phyloP scores from a whole-genome alignment of 2,888 invertebrate genomes.

The Homarus gammarus region DNA sequence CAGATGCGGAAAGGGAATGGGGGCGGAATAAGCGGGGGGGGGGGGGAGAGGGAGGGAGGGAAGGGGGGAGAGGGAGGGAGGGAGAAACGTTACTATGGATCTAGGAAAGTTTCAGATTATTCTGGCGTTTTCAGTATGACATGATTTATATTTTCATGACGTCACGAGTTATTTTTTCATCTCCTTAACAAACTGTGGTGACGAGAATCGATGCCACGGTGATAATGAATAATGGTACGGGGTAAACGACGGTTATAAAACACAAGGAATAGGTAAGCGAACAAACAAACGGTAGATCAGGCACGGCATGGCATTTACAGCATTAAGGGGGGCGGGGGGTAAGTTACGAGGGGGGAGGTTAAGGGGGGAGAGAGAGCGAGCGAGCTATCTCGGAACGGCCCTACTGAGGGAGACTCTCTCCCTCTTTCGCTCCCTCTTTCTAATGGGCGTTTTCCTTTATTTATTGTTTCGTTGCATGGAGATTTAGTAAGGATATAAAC shows the following conservation, averaged over 20 bases:
- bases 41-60: constrained; percentile 42
- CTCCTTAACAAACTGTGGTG: background rate
- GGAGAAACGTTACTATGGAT: constrained; percentile 54
- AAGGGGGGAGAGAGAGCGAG: constrained; percentile 44
- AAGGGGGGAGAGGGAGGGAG: background rate
- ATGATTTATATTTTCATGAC: background rate
- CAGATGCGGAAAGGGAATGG: constrained; percentile 58
- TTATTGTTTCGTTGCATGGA: constrained; percentile 12
- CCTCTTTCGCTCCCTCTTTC: constrained; percentile 50
- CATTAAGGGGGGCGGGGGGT: constrained; percentile 65
- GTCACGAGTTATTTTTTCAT: background rate
- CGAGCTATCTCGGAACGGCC: constrained; percentile 69
- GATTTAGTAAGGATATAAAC: background rate
- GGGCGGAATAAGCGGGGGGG: constrained; percentile 63
- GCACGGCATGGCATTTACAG: constrained; percentile 72
- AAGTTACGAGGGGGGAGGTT: constrained; percentile 15
- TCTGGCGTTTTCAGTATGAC: constrained; percentile 44
- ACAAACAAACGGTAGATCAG: constrained; percentile 65
- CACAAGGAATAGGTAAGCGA: constrained; percentile 28
- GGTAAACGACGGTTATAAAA: background rate
- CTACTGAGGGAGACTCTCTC: constrained; percentile 57
- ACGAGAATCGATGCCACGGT: background rate
- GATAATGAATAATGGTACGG: background rate
- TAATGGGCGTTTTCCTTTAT: constrained; percentile 33
- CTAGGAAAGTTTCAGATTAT: constrained; percentile 61